Evolutionary conservation across 2,797 vertebrate species (phyloP).

Genomic region (Pipistrellus nathusii): DNA sequence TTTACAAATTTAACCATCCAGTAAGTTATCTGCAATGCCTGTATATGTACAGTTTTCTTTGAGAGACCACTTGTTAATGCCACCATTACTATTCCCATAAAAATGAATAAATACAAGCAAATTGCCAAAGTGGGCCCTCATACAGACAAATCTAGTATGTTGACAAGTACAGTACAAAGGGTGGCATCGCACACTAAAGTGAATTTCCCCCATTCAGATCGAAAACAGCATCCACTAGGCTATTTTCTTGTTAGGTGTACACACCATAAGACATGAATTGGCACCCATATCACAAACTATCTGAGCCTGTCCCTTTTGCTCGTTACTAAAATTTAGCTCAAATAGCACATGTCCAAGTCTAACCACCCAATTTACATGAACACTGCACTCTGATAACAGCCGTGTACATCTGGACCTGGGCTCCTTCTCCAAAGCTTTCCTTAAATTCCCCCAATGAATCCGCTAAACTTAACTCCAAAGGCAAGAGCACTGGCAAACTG

Average conservation of each 20-base stretch:
- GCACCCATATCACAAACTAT: background rate
- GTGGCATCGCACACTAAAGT: conserved; percentile 23
- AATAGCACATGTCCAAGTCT: conserved; percentile 38
- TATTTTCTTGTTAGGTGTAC: conserved; percentile 41
- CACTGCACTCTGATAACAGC: background rate
- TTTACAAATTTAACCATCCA: conserved; percentile 35
- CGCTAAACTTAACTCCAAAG: conserved; percentile 23
- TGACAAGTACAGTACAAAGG: conserved; percentile 41
- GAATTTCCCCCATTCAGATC: conserved; percentile 56
- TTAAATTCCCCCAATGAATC: conserved; percentile 30
- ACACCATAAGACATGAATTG: conserved; percentile 58
- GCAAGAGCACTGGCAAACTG: background rate
- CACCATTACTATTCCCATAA: background rate
- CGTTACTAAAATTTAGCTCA: conserved; percentile 59
- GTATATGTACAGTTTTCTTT: background rate
- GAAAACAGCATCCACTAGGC: conserved; percentile 34
- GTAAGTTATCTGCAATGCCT: background rate
- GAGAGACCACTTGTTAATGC: background rate
- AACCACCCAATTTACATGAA: conserved; percentile 35
- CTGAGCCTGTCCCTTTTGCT: conserved; percentile 29
- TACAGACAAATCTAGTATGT: background rate
- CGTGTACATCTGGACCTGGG: background rate
- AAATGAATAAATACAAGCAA: background rate
- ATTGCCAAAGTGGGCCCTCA: background rate
- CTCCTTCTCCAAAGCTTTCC: background rate